A percentile compares a stretch with the other conserved stretches of the same genome.
Evolutionary conservation across 2,113 vertebrate genomes (phyloP).

Genomic region (Glareola pratincola): DNA sequence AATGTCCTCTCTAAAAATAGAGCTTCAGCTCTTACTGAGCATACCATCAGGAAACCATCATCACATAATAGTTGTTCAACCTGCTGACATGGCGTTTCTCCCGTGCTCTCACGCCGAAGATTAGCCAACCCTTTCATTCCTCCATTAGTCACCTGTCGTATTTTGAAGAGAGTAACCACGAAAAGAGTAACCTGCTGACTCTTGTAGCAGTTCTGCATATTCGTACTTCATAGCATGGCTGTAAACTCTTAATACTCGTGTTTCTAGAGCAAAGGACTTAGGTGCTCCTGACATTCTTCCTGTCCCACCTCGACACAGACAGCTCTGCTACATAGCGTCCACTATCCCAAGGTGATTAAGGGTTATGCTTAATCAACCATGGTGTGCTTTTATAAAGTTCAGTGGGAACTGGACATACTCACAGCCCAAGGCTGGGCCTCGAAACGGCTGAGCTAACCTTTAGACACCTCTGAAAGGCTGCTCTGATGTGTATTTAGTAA

Average conservation of each 20-base stretch:
- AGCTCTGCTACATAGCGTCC: not conserved
- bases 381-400: not conserved
- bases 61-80: not conserved
- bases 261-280: not conserved
- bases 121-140: not conserved
- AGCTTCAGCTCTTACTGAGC: not conserved
- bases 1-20: not conserved
- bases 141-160: not conserved
- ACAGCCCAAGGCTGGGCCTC: not conserved
- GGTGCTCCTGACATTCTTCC: not conserved
- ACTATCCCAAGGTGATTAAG: not conserved
- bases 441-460: not conserved
- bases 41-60: not conserved
- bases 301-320: not conserved
- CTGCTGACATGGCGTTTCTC: constrained; percentile 21
- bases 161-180: not conserved
- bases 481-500: constrained; percentile 18
- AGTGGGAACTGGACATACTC: not conserved
- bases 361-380: not conserved
- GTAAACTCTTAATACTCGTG: not conserved
- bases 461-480: not conserved
- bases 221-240: not conserved
- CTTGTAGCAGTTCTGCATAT: not conserved
- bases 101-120: not conserved
- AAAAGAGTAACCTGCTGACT: not conserved